phyloP scores from a whole-genome alignment of 2,888 invertebrate genomes.

The Sepioteuthis lessoniana region DNA sequence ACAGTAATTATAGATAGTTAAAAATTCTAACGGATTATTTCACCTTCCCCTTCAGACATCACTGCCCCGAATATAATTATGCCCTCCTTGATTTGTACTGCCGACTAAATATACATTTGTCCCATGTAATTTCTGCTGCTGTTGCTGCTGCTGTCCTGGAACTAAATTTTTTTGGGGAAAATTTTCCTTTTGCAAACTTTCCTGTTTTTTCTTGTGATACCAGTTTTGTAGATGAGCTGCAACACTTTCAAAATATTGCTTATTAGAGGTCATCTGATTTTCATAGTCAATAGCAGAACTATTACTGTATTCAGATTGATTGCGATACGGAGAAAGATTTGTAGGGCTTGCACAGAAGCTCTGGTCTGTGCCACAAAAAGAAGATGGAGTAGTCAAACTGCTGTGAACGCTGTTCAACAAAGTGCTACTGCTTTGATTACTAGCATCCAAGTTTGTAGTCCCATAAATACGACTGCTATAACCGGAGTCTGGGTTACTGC shows the following conservation, averaged over 20 bases:
- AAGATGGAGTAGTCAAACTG: constrained; percentile 65
- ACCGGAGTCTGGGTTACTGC: constrained; percentile 83
- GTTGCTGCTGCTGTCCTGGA: background rate
- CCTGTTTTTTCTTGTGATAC: constrained; percentile 66
- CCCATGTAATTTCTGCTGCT: background rate
- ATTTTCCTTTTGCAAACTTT: constrained; percentile 49
- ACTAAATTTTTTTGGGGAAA: background rate
- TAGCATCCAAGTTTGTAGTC: constrained; percentile 46
- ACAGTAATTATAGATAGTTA: no score
- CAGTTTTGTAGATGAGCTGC: constrained; percentile 65
- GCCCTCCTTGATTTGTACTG: background rate
- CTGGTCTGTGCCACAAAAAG: constrained; percentile 57
- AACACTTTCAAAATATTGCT: constrained; percentile 56
- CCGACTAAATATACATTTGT: background rate
- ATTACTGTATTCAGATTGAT: constrained; percentile 51
- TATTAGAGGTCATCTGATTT: constrained; percentile 41
- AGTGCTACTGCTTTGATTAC: background rate
- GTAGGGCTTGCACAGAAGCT: constrained; percentile 41
- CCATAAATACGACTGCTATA: constrained; percentile 88
- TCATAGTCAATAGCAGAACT: constrained; percentile 58
- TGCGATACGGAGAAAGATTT: background rate
- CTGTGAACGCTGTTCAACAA: constrained; percentile 53
- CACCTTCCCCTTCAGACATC: background rate
- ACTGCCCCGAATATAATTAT: constrained; percentile 41
- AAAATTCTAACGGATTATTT: no score